Evolutionary conservation across 2,888 invertebrate genomes (phyloP).

Genomic region (Napeogenes sylphis): DNA sequence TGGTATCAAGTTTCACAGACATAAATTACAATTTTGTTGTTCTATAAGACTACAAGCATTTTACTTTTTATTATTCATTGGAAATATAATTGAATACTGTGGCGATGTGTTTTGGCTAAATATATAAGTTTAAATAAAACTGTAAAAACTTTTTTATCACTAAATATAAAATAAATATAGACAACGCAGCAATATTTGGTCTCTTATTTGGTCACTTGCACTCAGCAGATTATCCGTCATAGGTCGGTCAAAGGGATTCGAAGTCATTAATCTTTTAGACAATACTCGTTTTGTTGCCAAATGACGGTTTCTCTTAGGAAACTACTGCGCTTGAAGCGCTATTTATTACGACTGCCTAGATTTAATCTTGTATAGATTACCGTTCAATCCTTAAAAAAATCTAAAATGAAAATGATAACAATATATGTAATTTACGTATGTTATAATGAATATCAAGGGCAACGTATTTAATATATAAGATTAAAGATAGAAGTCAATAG

Average conservation of each 20-base stretch:
- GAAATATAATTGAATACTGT: no score
- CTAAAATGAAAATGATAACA: background rate
- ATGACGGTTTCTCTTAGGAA: slow-evolving; percentile 21
- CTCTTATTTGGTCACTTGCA: slow-evolving; percentile 23
- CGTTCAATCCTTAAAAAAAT: background rate
- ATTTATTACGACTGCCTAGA: slow-evolving; percentile 20
- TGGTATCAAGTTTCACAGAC: no score
- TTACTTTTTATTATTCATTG: no score
- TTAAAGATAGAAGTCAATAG: no score
- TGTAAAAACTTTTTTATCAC: background rate
- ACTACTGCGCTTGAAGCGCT: slow-evolving; percentile 27
- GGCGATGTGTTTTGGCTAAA: no score
- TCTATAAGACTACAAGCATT: no score
- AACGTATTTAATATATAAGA: no score
- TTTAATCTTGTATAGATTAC: slow-evolving; percentile 7
- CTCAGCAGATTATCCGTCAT: slow-evolving; percentile 25
- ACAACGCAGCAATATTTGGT: background rate
- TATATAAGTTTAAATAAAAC: no score
- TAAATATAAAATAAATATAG: background rate
- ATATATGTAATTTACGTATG: no score
- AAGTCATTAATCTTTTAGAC: slow-evolving; percentile 31
- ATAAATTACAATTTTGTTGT: no score
- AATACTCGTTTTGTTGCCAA: slow-evolving; percentile 31
- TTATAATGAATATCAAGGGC: no score
- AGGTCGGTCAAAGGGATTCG: slow-evolving; percentile 23